A percentile compares a stretch with the other conserved stretches of the same genome.
Conservation (phyloP, 2,113 vertebrate species). For the Rhinogobius similis region DNA sequence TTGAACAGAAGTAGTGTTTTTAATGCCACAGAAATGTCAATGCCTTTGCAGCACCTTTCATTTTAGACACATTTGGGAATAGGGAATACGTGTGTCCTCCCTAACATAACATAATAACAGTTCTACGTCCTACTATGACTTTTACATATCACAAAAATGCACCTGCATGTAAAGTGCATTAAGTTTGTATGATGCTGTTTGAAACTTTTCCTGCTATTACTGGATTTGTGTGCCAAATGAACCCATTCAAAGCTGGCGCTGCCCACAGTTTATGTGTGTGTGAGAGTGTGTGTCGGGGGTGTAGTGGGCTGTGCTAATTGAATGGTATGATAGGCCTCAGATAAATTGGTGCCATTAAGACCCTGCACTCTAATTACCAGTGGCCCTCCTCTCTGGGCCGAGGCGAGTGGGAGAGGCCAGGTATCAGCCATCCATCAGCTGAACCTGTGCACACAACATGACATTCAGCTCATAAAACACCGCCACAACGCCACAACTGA, state of each 20-base stretch:
- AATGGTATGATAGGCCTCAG: slow-evolving; percentile 58
- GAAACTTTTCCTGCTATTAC: neutral
- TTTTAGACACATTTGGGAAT: too few relatives aligned
- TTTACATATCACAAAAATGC: neutral
- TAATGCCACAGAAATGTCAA: neutral
- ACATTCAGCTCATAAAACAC: slow-evolving; percentile 14
- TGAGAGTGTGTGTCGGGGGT: slow-evolving; percentile 38
- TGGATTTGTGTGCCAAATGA: neutral
- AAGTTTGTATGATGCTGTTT: neutral
- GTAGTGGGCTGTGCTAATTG: slow-evolving; percentile 52
- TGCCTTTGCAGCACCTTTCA: too few relatives aligned
- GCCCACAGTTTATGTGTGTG: neutral
- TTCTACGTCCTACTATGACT: too few relatives aligned
- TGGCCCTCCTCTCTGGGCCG: slow-evolving; percentile 53
- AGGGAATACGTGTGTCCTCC: too few relatives aligned
- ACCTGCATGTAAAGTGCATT: neutral
- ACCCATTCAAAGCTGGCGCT: slow-evolving; percentile 8
- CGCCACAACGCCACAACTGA: neutral
- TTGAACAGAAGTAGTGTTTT: neutral
- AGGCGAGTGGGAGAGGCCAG: slow-evolving; percentile 61
- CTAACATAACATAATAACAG: too few relatives aligned
- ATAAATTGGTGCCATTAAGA: slow-evolving; percentile 79
- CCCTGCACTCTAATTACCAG: slow-evolving; percentile 71
- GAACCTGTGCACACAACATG: slow-evolving; percentile 20
- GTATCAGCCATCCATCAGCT: slow-evolving; percentile 72